Percentiles rank a stretch among this genome's conserved stretches.
Evolutionary conservation across 2,888 invertebrate species (phyloP).

Genomic region (Cephus runcator): DNA sequence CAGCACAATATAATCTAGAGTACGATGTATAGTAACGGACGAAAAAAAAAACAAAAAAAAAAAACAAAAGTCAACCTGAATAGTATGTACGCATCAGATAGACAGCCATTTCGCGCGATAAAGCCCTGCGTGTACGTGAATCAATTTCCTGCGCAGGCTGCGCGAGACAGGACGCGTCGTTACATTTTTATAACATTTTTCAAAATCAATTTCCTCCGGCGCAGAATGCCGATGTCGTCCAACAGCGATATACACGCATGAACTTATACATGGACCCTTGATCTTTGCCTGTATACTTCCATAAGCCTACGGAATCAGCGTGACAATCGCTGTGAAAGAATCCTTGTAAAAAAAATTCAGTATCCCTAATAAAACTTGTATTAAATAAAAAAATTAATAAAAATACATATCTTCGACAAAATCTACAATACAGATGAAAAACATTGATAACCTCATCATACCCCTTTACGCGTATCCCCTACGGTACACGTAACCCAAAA

Average conservation of each 20-base stretch:
- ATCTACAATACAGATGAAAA: too few relatives aligned
- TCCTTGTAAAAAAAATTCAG: background rate
- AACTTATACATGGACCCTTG: background rate
- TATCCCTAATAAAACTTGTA: background rate
- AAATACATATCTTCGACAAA: too few relatives aligned
- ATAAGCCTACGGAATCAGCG: background rate
- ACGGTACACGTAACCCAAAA: background rate
- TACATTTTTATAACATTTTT: conserved; percentile 16
- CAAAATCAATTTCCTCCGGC: conserved; percentile 19
- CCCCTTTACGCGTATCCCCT: background rate
- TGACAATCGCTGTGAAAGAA: background rate
- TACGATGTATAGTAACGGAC: background rate
- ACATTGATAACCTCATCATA: too few relatives aligned
- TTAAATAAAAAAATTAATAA: too few relatives aligned
- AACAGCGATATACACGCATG: background rate
- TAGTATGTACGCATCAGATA: background rate
- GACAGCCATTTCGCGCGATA: background rate
- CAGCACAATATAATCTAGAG: background rate
- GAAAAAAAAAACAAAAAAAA: background rate
- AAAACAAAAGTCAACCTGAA: background rate
- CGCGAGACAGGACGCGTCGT: conserved; percentile 17
- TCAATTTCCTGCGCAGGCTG: conserved; percentile 26
- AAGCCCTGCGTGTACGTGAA: conserved; percentile 17
- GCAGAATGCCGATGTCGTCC: background rate
- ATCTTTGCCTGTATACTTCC: background rate